Evolutionary conservation across 2,113 vertebrate genomes (phyloP).

Genomic region (Sceloporus undulatus): DNA sequence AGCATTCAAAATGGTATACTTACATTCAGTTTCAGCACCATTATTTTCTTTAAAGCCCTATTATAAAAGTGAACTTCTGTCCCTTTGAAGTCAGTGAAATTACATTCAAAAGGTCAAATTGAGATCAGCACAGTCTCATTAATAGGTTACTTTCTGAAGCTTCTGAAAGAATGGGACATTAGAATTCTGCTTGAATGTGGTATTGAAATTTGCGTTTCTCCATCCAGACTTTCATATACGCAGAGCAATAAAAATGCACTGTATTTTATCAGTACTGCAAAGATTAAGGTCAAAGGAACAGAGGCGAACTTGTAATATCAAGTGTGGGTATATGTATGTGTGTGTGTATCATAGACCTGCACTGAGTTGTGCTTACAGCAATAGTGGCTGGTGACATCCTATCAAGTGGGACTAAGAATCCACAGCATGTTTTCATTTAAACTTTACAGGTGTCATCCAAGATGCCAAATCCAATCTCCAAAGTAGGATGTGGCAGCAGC

Average conservation of each 20-base stretch:
- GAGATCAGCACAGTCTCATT: neutral
- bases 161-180: conserved; percentile 11
- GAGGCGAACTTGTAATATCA: conserved; percentile 3
- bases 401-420: too few species aligned
- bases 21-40: neutral
- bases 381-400: too few species aligned
- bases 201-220: conserved; percentile 25
- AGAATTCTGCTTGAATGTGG: neutral
- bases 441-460: too few species aligned
- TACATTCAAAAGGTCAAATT: conserved; percentile 28
- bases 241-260: conserved; percentile 16
- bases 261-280: neutral
- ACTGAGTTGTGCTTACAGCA: too few species aligned
- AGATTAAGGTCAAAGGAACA: conserved; percentile 22
- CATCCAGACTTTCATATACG: neutral
- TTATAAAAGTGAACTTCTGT: neutral
- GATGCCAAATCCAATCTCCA: too few species aligned
- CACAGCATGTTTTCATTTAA: too few species aligned
- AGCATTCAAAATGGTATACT: neutral
- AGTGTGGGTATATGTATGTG: neutral
- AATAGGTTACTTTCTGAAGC: neutral
- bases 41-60: neutral
- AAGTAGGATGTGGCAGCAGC: too few species aligned
- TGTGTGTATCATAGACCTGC: too few species aligned
- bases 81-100: neutral